Evolutionary conservation across 2,888 invertebrate genomes (phyloP), one percentile per base, ranked within the genome.

Genomic region (Protodeltote pygarga): DNA sequence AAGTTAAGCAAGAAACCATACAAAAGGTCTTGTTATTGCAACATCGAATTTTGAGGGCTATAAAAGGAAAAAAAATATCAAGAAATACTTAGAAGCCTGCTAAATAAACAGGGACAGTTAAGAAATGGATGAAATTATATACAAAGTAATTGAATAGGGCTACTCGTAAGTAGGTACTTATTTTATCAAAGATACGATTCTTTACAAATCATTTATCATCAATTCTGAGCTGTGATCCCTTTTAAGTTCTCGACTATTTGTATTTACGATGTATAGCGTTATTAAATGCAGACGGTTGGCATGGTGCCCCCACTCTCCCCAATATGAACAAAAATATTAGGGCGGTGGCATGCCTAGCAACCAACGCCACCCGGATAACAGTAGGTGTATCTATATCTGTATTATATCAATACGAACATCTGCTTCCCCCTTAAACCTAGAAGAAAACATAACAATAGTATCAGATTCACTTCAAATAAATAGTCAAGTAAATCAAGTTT

Each of bases 301-400:
- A 65, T 68, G 53, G 53, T 65, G 55, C 50, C 65, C 61, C 61
- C 61, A 54, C 61, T 41, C 57, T 53, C 70, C 65, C 61, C 57
- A 53, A 47, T 44, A 51, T 53, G 69, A 54, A 66, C 61, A 54
- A 69, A 55, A 68, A 65, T 66, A 69, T 60, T 60, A 41, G 62
- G 61, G 69, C 31, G 70, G 57, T 45, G 40, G 45, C 42, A 45
- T 61, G 65, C 66, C 66, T 66, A 69, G 70, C 66, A 66, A 66
- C 66, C 57, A 55, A 33, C 39, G 48, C 65, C 55, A 50, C 69
- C 59, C 61, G 49, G 42, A 29, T 48, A 50, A 52, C 50, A 47
- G 42, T 38, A 54, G 41, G 24, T 52, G 41, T 49, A 42, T 41
- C 24, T 63, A 54, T 20, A 54, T 47, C 38, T 38, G 24, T 45